Base-by-base conservation (phyloP, 2,888 invertebrate genomes). In the Tipula confusa region DNA sequence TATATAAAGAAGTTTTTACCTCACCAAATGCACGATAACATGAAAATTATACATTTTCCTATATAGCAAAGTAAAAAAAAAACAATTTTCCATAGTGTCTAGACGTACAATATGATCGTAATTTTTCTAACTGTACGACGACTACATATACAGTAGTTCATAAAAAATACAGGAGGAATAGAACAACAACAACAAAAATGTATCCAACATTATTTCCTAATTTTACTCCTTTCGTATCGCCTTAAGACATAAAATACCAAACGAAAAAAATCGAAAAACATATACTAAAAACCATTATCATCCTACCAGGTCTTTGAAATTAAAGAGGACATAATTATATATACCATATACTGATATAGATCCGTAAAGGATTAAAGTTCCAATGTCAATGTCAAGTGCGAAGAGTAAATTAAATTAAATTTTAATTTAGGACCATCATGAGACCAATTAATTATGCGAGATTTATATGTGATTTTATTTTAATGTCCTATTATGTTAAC, bases 181-280 rank as follows among this genome's bases (percentile, higher is more conserved):
- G 64, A 64, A 64, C 64, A 64, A 64, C 18, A 24, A n/a, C n/a
- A n/a, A n/a, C 13, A 43, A 43, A 43, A 43, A 15, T 15, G 4
- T 43, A 15, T 43, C 15, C 43, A 43, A 43, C 43, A 6, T 43
- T 15, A 43, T 43, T 64, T 64, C 64, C 64, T 64, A 64, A 64
- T 64, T 64, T 64, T 24, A 64, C 24, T 64, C 24, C 24, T 64
- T 64, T 48, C 18, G 48, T 48, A 48, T 64, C 24, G 64, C 64
- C 64, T 64, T 64, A 64, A 64, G 64, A 64, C 24, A 64, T 64
- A 64, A n/a, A n/a, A n/a, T n/a, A n/a, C n/a, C n/a, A n/a, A n/a
- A 24, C 24, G 2, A 64, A 18, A 64, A 24, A 18, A 24, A 64
- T n/a, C n/a, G n/a, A n/a, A n/a, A n/a, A n/a, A n/a, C n/a, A 64